Evolutionary conservation across 2,113 vertebrate species (phyloP).

Genomic region (Phrynosoma platyrhinos): DNA sequence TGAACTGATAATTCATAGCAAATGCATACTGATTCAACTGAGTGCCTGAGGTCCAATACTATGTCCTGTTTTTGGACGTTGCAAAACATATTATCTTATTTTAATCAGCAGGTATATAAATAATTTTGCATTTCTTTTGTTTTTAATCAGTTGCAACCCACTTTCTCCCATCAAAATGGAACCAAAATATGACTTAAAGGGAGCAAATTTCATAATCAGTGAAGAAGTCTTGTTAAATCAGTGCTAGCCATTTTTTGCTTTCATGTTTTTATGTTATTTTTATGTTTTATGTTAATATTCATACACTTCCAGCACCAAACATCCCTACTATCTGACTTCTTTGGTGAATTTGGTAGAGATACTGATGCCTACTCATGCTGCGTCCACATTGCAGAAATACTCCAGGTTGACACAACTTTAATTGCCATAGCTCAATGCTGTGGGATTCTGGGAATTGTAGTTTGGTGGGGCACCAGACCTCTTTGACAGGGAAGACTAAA

Average conservation of each 20-base stretch:
- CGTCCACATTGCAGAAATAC: too few species aligned
- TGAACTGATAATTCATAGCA: constrained; percentile 31
- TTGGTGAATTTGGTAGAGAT: neutral
- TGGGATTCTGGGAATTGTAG: too few species aligned
- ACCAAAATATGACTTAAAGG: constrained; percentile 24
- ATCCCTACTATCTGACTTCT: neutral
- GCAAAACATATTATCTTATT: constrained; percentile 20
- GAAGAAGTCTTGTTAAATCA: neutral
- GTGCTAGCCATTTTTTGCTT: neutral
- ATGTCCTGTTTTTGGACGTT: neutral
- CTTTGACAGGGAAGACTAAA: too few species aligned
- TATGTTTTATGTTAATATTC: too few species aligned
- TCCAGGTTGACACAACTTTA: too few species aligned
- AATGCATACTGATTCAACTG: constrained; percentile 20
- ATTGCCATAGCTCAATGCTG: too few species aligned
- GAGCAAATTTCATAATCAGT: constrained; percentile 26
- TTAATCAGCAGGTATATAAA: constrained; percentile 34
- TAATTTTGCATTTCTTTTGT: neutral
- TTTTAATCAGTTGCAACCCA: neutral
- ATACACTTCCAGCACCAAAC: neutral
- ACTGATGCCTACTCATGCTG: too few species aligned
- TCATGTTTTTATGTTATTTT: too few species aligned
- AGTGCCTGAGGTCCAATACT: constrained; percentile 9
- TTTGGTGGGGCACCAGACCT: too few species aligned
- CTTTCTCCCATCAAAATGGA: neutral